These are phyloP conservation scores for Acipenser oxyrinchus DNA, from an alignment of 2,797 vertebrate genomes.

Conservation along the genomic window DNA sequence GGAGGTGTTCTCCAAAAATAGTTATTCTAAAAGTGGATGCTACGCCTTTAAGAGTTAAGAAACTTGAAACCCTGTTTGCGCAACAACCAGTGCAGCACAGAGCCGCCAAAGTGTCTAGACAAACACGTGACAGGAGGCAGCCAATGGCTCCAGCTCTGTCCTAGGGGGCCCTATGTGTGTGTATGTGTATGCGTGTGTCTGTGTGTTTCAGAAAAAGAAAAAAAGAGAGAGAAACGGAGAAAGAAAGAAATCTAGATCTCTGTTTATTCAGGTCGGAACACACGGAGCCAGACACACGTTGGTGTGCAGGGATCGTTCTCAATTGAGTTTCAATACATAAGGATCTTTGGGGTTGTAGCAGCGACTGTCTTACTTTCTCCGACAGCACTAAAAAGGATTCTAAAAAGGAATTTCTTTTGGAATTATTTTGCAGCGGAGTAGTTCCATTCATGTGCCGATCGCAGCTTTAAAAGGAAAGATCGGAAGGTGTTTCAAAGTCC, in stretches of 20 bases:
- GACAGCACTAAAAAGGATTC: conserved; percentile 53
- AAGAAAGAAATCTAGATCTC: conserved; percentile 66
- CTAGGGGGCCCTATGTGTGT: conserved; percentile 76
- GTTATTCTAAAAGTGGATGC: conserved; percentile 41
- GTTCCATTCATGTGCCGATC: conserved; percentile 54
- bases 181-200: conserved; percentile 33
- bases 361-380: conserved; percentile 37
- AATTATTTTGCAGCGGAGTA: conserved; percentile 55
- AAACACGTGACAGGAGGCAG: conserved; percentile 93
- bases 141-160: conserved; percentile 91
- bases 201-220: conserved; percentile 47
- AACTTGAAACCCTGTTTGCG: conserved; percentile 96
- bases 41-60: conserved; percentile 86
- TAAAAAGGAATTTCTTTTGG: conserved; percentile 56
- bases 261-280: conserved; percentile 65
- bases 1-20: no score
- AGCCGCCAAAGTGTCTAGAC: conserved; percentile 99
- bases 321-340: conserved; percentile 30
- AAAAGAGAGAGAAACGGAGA: conserved; percentile 58
- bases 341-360: conserved; percentile 55
- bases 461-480: conserved; percentile 54
- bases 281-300: conserved; percentile 56
- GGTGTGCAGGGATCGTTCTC: conserved; percentile 32
- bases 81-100: conserved; percentile 83
- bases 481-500: conserved; percentile 56